Evolutionary conservation across 2,113 vertebrate species (phyloP).

Genomic region (Parotia lawesii): DNA sequence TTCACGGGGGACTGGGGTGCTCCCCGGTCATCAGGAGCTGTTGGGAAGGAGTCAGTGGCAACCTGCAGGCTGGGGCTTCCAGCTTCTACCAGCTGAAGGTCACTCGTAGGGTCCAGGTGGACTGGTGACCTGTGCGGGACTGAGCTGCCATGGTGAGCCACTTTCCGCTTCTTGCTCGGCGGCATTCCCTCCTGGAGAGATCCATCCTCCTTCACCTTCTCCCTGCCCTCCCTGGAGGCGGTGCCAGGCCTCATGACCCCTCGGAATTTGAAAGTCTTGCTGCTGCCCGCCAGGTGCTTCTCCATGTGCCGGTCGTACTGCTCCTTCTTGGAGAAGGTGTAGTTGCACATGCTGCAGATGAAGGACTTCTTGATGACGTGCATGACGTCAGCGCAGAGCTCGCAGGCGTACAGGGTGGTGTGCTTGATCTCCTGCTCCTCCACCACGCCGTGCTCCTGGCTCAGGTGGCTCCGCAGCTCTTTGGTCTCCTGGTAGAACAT

Average conservation of each 20-base stretch:
- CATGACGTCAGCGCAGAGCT: conserved; percentile 95
- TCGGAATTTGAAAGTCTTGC: conserved; percentile 87
- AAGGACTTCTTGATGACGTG: conserved; percentile 96
- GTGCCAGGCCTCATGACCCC: conserved; percentile 83
- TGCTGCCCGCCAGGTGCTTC: conserved; percentile 86
- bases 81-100: conserved; percentile 53
- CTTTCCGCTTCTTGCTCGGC: conserved; percentile 78
- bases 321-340: conserved; percentile 96
- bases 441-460: conserved; percentile 76
- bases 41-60: conserved; percentile 53
- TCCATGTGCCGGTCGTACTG: conserved; percentile 98
- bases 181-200: conserved; percentile 28
- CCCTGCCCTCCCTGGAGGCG: conserved; percentile 69
- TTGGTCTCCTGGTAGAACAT: conserved; percentile 86
- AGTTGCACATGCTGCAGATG: conserved; percentile 97
- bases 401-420: conserved; percentile 91
- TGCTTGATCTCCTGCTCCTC: conserved; percentile 88
- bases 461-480: conserved; percentile 86
- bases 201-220: conserved; percentile 48
- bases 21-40: conserved; percentile 23
- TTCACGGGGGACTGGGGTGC: conserved; percentile 68
- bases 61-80: conserved; percentile 28
- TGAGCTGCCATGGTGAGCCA: conserved; percentile 55
- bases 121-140: conserved; percentile 26
- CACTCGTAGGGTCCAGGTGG: conserved; percentile 30